Percentiles rank a stretch among this genome's conserved stretches.
Conservation (phyloP, 2,888 invertebrate species). For the Ochlodes sylvanus region DNA sequence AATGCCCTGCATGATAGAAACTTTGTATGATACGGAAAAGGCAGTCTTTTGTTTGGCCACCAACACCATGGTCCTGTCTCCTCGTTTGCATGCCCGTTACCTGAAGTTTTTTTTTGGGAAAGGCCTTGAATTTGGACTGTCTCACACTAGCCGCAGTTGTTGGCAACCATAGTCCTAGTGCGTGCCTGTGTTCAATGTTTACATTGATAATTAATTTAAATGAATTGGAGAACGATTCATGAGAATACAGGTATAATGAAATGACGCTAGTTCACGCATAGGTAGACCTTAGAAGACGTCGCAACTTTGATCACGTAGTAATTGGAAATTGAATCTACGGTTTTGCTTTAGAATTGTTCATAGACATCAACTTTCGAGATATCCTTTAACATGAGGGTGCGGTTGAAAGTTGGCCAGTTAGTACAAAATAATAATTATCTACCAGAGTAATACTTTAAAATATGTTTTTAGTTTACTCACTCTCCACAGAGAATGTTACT, state of each 20-base stretch:
- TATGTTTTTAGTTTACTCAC: too few relatives aligned
- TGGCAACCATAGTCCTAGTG: conserved; percentile 14
- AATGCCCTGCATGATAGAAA: too few relatives aligned
- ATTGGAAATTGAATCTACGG: neutral
- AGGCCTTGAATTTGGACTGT: neutral
- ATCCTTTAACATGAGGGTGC: too few relatives aligned
- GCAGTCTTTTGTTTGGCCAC: too few relatives aligned
- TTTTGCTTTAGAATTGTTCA: neutral
- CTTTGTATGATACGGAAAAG: too few relatives aligned
- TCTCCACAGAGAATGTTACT: too few relatives aligned
- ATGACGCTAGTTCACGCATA: conserved; percentile 30
- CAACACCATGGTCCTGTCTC: too few relatives aligned
- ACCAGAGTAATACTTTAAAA: too few relatives aligned
- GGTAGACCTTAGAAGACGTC: neutral
- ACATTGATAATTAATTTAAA: conserved; percentile 50
- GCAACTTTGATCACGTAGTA: neutral
- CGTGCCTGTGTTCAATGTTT: conserved; percentile 48
- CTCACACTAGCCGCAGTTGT: neutral
- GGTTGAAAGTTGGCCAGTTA: too few relatives aligned
- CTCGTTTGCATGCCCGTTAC: too few relatives aligned
- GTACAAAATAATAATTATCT: too few relatives aligned
- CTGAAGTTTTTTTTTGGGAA: too few relatives aligned
- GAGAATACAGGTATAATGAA: conserved; percentile 43
- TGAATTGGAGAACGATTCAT: conserved; percentile 52
- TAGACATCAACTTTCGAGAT: neutral